These are phyloP conservation scores for Microtus ochrogaster DNA, from an alignment of 2,113 vertebrate species.

Conservation along the genomic window DNA sequence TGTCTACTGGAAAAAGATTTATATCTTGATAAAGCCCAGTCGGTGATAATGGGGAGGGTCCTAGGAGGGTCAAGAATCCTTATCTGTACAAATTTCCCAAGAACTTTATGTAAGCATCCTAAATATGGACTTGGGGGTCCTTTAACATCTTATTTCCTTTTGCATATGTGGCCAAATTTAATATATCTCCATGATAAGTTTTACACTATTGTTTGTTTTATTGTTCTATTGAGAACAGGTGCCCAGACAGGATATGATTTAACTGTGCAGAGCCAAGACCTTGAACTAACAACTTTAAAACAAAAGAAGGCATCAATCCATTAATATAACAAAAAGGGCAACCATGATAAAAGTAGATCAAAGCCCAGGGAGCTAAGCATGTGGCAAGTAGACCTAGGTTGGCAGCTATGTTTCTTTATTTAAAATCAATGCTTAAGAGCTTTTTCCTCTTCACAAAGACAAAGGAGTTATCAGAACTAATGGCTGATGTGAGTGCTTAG, in stretches of 20 bases:
- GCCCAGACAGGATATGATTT: fast-evolving
- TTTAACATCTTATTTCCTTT: neutral
- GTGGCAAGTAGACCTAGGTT: conserved; percentile 33
- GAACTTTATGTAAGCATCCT: neutral
- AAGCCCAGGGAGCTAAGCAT: neutral
- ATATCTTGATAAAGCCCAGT: neutral
- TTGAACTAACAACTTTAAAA: neutral
- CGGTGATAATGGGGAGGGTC: neutral
- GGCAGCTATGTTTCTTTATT: conserved; percentile 69
- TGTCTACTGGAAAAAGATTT: neutral
- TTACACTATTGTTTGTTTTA: neutral
- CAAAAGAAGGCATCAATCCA: conserved; percentile 20
- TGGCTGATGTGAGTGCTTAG: conserved; percentile 76
- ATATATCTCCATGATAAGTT: neutral
- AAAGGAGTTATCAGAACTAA: conserved; percentile 72
- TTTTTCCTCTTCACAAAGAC: conserved; percentile 77
- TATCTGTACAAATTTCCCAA: neutral
- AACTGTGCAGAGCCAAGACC: neutral
- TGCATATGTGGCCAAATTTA: neutral
- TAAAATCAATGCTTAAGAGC: conserved; percentile 77
- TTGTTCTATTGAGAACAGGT: neutral
- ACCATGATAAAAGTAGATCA: neutral
- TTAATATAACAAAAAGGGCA: conserved; percentile 20
- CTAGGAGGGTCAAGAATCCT: fast-evolving
- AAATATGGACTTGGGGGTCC: neutral